Conservation (phyloP, 30 jellyfish, hydroid and myxozoan genomes). For the Turritopsis dohrnii region DNA sequence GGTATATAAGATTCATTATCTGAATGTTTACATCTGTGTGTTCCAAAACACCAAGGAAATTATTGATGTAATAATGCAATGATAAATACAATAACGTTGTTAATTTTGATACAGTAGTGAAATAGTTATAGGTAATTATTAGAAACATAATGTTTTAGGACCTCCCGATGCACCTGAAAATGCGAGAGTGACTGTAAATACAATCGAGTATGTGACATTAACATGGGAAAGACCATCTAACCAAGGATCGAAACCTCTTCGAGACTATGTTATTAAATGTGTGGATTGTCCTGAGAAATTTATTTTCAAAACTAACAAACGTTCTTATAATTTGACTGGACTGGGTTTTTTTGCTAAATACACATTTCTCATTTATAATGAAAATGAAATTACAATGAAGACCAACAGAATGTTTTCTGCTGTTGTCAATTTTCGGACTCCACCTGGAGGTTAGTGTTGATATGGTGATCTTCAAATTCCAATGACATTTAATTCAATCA, state of each 20-base stretch:
- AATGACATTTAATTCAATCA: too few species aligned
- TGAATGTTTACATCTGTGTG: too few species aligned
- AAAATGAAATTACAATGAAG: not conserved
- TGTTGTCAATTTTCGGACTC: not conserved
- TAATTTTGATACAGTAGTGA: too few species aligned
- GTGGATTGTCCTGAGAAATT: not conserved
- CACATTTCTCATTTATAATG: not conserved
- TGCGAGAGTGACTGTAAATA: not conserved
- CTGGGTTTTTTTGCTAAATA: constrained; percentile 3
- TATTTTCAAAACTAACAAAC: not conserved
- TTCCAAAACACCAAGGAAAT: too few species aligned
- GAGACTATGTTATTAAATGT: not conserved
- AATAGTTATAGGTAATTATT: too few species aligned
- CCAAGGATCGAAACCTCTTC: not conserved
- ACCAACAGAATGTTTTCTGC: not conserved
- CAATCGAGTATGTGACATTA: not conserved
- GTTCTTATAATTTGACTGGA: not conserved
- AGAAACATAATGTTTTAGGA: too few species aligned
- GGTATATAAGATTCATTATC: too few species aligned
- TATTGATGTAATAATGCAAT: too few species aligned
- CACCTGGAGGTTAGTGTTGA: not conserved
- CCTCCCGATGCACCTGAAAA: not conserved
- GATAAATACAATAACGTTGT: too few species aligned
- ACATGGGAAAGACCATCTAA: not conserved
- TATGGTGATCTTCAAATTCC: too few species aligned